phyloP scores from a whole-genome alignment of 2,888 invertebrate genomes.

The Nyleta sp. region DNA sequence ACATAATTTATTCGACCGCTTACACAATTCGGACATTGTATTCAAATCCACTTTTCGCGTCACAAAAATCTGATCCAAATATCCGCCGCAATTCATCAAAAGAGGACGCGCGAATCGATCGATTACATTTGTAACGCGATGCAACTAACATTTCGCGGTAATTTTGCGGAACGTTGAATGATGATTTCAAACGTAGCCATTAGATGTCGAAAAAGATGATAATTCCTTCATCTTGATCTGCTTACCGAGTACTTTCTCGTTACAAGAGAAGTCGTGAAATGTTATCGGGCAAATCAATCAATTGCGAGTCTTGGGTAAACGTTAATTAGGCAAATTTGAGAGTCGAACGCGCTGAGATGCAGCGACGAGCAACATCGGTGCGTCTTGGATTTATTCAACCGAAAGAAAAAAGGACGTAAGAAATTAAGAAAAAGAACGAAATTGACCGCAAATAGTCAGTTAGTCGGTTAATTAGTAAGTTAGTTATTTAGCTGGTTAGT shows the following conservation, averaged over 20 bases:
- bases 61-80: constrained; percentile 10
- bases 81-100: constrained; percentile 11
- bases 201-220: constrained; percentile 60
- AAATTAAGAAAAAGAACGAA: too few relatives aligned
- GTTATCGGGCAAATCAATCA: constrained; percentile 67
- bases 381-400: too few relatives aligned
- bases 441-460: too few relatives aligned
- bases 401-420: too few relatives aligned
- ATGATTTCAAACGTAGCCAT: constrained; percentile 62
- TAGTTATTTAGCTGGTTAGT: too few relatives aligned
- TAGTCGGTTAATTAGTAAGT: too few relatives aligned
- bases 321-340: constrained; percentile 62
- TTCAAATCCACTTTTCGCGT: constrained; percentile 23
- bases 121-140: constrained; percentile 2
- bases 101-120: neutral
- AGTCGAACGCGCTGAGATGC: constrained; percentile 48
- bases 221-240: constrained; percentile 67
- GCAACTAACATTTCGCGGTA: constrained; percentile 21
- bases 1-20: constrained; percentile 24
- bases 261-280: constrained; percentile 67
- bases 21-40: constrained; percentile 45
- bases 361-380: too few relatives aligned
- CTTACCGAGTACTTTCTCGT: constrained; percentile 63
- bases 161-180: constrained; percentile 45
- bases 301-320: constrained; percentile 62